These are phyloP conservation scores for Octomys mimax DNA, from an alignment of 2,797 vertebrate genomes.

Conservation along the genomic window DNA sequence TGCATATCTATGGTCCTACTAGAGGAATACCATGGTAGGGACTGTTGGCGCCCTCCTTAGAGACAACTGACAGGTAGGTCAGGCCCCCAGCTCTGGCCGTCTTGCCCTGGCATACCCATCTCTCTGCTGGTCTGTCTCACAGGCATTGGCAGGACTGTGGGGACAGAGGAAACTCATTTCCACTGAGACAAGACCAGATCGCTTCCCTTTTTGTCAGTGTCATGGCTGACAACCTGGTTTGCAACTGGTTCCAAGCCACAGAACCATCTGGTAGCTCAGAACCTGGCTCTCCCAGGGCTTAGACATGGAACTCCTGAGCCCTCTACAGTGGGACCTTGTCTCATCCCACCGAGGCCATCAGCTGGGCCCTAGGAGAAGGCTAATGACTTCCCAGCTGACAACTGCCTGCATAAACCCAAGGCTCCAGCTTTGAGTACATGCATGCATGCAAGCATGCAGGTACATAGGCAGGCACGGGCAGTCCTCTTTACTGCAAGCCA, in stretches of 20 bases:
- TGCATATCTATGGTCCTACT: not conserved
- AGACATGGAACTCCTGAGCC: not conserved
- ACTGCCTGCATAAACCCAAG: not conserved
- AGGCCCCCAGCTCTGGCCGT: not conserved
- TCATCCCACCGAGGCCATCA: not conserved
- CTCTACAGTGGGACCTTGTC: not conserved
- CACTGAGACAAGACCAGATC: not conserved
- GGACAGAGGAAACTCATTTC: not conserved
- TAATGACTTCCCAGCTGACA: not conserved
- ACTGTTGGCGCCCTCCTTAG: not conserved
- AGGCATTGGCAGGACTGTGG: not conserved
- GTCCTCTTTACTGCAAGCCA: not conserved
- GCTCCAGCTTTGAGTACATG: not conserved
- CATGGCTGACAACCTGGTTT: not conserved
- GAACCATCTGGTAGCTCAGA: not conserved
- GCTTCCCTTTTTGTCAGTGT: not conserved
- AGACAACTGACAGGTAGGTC: not conserved
- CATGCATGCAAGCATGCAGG: too few relatives aligned
- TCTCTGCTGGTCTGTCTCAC: not conserved
- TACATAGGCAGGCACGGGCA: not conserved
- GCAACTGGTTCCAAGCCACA: not conserved
- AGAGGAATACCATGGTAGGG: not conserved
- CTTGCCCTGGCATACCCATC: not conserved
- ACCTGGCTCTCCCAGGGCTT: not conserved
- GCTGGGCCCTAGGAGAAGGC: not conserved